A percentile compares a stretch with the other conserved stretches of the same genome.
Conservation (phyloP, 2,888 invertebrate species). For the Cataglyphis altisquamis region DNA sequence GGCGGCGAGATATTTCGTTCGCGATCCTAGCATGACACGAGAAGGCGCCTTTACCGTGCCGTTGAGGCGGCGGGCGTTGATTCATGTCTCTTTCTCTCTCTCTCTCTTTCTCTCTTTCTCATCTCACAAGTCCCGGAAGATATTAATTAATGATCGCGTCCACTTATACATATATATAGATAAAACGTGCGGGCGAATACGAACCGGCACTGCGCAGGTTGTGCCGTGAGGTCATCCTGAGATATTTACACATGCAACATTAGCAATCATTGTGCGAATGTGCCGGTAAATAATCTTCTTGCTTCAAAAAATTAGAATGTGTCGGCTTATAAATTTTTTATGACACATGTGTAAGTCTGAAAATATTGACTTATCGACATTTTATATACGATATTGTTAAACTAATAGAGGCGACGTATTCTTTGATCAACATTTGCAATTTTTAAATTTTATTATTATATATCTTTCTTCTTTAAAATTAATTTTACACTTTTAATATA, state of each 20-base stretch:
- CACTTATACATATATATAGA: slow-evolving; percentile 59
- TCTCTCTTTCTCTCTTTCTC: slow-evolving; percentile 1
- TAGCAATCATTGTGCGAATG: slow-evolving; percentile 16
- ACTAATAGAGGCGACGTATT: background rate
- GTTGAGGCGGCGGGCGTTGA: slow-evolving; percentile 68
- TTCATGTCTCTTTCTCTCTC: slow-evolving; percentile 69
- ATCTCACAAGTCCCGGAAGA: slow-evolving; percentile 70
- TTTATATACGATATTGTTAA: background rate
- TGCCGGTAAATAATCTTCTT: slow-evolving; percentile 16
- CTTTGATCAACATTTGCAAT: background rate
- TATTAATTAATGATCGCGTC: slow-evolving; percentile 75
- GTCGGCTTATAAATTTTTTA: slow-evolving; percentile 14
- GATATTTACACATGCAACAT: slow-evolving; percentile 42
- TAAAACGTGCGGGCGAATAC: slow-evolving; percentile 31
- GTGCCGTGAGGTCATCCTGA: slow-evolving; percentile 44
- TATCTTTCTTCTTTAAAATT: background rate
- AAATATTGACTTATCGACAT: background rate
- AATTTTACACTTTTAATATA: background rate
- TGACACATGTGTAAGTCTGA: background rate
- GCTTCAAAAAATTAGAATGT: slow-evolving; percentile 11
- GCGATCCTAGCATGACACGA: slow-evolving; percentile 27
- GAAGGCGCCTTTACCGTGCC: slow-evolving; percentile 58
- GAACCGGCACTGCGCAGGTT: slow-evolving; percentile 20
- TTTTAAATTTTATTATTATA: background rate
- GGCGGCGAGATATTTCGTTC: slow-evolving; percentile 52